Conservation (phyloP, 2,888 invertebrate species). For the Neoitamus cyanurus region DNA sequence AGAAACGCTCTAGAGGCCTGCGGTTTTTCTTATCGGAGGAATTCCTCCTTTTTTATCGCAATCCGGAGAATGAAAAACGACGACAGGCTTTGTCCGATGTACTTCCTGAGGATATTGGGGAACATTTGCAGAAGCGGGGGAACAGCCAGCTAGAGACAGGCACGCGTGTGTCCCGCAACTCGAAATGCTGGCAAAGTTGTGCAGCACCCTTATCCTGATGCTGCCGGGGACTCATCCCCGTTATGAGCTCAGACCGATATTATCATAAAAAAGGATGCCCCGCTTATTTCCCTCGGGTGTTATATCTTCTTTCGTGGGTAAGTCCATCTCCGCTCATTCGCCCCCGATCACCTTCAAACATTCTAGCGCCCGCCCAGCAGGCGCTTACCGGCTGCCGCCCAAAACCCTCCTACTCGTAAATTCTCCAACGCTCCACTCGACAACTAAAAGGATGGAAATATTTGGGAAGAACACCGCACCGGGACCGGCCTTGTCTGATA, state of each 20-base stretch:
- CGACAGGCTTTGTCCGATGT: constrained; percentile 10
- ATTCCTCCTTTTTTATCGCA: constrained; percentile 16
- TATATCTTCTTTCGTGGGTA: constrained; percentile 39
- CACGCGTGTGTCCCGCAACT: not conserved
- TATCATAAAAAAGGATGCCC: constrained; percentile 51
- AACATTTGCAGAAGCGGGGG: not conserved
- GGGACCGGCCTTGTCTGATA: constrained; percentile 26
- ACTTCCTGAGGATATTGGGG: constrained; percentile 1
- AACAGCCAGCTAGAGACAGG: not conserved
- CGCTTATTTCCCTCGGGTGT: constrained; percentile 52
- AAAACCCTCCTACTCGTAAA: not conserved
- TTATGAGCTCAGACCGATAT: constrained; percentile 42
- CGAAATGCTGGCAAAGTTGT: not conserved
- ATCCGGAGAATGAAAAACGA: constrained; percentile 10
- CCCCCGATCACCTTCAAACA: not conserved
- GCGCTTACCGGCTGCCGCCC: not conserved
- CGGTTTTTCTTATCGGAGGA: constrained; percentile 22
- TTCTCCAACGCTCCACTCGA: not conserved
- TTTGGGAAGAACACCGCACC: not conserved
- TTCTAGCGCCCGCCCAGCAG: not conserved
- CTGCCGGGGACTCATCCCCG: not conserved
- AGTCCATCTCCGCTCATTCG: not conserved
- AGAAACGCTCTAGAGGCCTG: not conserved
- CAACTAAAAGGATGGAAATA: constrained; percentile 7
- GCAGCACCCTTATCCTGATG: not conserved